Evolutionary conservation across 2,797 vertebrate species (phyloP).

Genomic region (Australoheros facetus): DNA sequence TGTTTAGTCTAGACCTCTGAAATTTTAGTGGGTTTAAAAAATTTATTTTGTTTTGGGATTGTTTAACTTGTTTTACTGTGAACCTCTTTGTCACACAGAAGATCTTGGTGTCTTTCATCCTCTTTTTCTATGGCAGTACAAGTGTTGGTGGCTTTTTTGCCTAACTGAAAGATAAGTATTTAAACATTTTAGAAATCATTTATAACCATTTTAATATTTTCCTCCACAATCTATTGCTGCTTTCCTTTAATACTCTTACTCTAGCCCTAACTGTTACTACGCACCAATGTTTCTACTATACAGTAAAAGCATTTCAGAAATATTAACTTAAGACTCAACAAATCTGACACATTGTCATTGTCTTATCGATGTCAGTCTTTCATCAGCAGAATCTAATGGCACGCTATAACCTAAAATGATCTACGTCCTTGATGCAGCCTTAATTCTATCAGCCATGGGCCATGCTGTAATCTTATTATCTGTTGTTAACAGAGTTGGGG

Average conservation of each 20-base stretch:
- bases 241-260: too few relatives aligned
- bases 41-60: too few relatives aligned
- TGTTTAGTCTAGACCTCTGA: too few relatives aligned
- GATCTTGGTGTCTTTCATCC: not conserved
- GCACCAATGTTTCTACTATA: not conserved
- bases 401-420: constrained; percentile 58
- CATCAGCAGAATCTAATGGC: constrained; percentile 19
- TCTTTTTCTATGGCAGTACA: not conserved
- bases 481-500: constrained; percentile 70
- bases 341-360: not conserved
- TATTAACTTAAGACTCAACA: not conserved
- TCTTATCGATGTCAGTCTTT: not conserved
- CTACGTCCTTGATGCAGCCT: constrained; percentile 55
- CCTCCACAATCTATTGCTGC: not conserved
- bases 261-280: not conserved
- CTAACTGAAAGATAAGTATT: not conserved
- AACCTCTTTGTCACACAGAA: not conserved
- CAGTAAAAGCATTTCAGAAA: not conserved
- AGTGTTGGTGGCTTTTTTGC: not conserved
- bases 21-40: too few relatives aligned
- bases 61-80: too few relatives aligned
- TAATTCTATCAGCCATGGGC: constrained; percentile 71
- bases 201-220: not conserved
- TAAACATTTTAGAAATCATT: not conserved
- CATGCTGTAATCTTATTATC: constrained; percentile 76